Conservation (phyloP, 2,888 invertebrate genomes). For the Perizoma flavofasciatum region DNA sequence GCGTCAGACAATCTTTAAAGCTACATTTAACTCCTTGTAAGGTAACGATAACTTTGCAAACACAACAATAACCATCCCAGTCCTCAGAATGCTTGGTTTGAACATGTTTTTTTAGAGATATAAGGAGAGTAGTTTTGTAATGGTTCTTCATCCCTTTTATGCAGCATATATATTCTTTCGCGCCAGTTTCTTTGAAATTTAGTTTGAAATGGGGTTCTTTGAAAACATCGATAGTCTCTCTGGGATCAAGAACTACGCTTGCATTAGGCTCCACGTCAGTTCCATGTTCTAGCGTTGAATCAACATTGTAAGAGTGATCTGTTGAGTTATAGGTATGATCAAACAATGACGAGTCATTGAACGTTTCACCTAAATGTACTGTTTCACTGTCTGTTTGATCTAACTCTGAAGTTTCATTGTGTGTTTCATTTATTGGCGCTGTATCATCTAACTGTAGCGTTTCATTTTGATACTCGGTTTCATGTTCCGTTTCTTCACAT, state of each 20-base stretch:
- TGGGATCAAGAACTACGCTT: constrained; percentile 5
- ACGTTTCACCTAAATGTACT: constrained; percentile 2
- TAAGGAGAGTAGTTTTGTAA: constrained; percentile 68
- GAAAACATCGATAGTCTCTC: constrained; percentile 41
- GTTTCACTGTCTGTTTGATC: constrained; percentile 9
- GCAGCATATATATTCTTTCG: constrained; percentile 72
- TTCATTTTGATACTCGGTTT: constrained; percentile 35
- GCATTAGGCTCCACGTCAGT: not conserved
- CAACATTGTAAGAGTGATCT: not conserved
- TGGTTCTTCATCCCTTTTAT: constrained; percentile 65
- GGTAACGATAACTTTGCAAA: constrained; percentile 76
- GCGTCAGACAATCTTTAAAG: constrained; percentile 71
- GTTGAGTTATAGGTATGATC: constrained; percentile 6
- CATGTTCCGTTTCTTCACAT: constrained; percentile 37
- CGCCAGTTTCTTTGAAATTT: constrained; percentile 52
- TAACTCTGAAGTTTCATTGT: constrained; percentile 10
- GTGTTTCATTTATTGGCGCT: constrained; percentile 9
- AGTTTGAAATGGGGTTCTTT: constrained; percentile 69
- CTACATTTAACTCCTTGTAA: constrained; percentile 59
- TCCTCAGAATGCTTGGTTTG: constrained; percentile 67
- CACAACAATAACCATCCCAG: constrained; percentile 83
- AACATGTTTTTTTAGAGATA: constrained; percentile 75
- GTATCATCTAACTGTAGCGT: constrained; percentile 27
- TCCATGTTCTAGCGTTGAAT: not conserved
- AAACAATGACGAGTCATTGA: constrained; percentile 2